These are phyloP conservation scores for Dicerorhinus sumatrensis DNA, from an alignment of 2,113 vertebrate genomes.

Conservation along the genomic window DNA sequence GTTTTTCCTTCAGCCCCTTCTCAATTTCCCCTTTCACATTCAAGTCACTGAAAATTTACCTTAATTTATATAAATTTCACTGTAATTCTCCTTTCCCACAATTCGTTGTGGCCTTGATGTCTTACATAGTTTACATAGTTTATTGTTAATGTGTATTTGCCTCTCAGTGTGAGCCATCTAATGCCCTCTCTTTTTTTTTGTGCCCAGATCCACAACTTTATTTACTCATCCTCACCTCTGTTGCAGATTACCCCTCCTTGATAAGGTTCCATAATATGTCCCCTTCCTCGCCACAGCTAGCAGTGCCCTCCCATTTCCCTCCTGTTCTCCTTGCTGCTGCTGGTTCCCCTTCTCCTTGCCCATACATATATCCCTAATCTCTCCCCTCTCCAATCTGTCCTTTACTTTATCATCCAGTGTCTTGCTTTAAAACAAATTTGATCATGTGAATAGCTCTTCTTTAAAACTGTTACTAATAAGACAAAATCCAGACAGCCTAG, in stretches of 20 bases:
- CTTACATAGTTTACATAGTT: background rate
- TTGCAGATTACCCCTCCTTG: background rate
- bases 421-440: background rate
- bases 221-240: background rate
- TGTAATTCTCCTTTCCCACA: background rate
- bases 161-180: background rate
- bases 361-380: background rate
- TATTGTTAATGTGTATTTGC: background rate
- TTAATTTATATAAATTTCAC: background rate
- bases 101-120: background rate
- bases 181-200: background rate
- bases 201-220: background rate
- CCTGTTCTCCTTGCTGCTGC: background rate
- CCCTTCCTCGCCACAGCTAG: background rate
- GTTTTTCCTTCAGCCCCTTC: background rate
- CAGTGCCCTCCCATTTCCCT: background rate
- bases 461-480: background rate
- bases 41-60: background rate
- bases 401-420: background rate
- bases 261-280: background rate
- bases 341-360: background rate
- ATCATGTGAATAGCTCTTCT: background rate
- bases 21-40: background rate
- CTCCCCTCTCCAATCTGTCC: background rate
- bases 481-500: background rate